Base-by-base conservation (phyloP, 2,888 invertebrate genomes). In the Lymantria monacha region DNA sequence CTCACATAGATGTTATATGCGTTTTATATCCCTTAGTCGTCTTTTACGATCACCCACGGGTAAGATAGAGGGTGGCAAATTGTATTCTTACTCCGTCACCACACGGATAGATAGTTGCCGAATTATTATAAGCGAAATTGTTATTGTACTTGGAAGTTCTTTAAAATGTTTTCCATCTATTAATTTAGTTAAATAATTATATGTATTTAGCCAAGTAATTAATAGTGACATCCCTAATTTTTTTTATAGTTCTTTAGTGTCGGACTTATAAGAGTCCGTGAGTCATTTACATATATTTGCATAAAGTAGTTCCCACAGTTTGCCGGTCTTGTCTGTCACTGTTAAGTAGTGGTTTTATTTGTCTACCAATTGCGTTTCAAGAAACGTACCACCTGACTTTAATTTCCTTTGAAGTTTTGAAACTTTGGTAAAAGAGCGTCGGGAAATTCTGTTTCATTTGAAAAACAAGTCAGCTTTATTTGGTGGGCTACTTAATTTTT, bases 261-360 rank as follows among this genome's bases (percentile, higher is more conserved):
- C 54, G 58, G 50, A 59, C 55, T 65, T 61, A 69, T 70, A 72
- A 79, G 74, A 73, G 76, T 74, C 70, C 60, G 62, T 54, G 50
- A 53, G 51, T 61, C 67, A 82, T 86, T 76, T 83, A 72, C 81
- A 85, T 84, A 78, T 63, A 84, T 86, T 85, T 79, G 74, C 82
- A 84, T 85, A 81, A 82, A 78, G 75, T 69, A 63, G 70, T 73
- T 62, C 51, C 56, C 57, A 69, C 68, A 64, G 61, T 63, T 63
- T 60, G 63, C 62, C 62, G 63, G 66, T 69, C 73, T 69, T 63
- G 66, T 68, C 60, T 61, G 63, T 66, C 38, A 38, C 38, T 33
- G 5, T 33, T 67, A 63, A 22, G 61, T 54, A 54, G 48, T 44
- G 54, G 58, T 70, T 70, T 61, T 66, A 61, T 69, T 69, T 62